These are phyloP conservation scores for Drosophila eohydei DNA, from an alignment of 2,888 invertebrate genomes.

Conservation along the genomic window DNA sequence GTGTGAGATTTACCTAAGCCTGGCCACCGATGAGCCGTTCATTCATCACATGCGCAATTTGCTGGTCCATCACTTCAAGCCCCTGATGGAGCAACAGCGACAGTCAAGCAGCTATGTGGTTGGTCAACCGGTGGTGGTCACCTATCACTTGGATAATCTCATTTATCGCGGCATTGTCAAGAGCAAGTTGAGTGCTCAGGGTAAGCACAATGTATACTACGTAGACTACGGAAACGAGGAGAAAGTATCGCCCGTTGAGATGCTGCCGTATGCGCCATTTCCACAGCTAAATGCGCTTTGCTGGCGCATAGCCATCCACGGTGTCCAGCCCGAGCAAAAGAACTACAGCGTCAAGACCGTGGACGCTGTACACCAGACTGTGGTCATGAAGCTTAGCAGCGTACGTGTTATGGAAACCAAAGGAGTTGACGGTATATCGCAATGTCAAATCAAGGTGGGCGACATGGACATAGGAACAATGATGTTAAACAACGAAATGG, in stretches of 20 bases:
- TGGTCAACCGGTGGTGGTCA: constrained; percentile 89
- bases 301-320: constrained; percentile 87
- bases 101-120: constrained; percentile 26
- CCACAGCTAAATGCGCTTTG: constrained; percentile 89
- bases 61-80: constrained; percentile 85
- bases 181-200: constrained; percentile 38
- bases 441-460: constrained; percentile 72
- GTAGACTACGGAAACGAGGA: constrained; percentile 94
- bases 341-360: constrained; percentile 86
- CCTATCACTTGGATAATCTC: constrained; percentile 87
- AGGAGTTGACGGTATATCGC: constrained; percentile 21
- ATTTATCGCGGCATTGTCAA: constrained; percentile 89
- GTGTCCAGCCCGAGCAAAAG: constrained; percentile 85
- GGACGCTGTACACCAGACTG: constrained; percentile 87
- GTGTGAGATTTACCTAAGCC: constrained; percentile 85
- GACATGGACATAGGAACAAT: constrained; percentile 68
- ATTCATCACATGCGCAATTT: constrained; percentile 86
- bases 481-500: constrained; percentile 62
- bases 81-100: constrained; percentile 17
- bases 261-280: constrained; percentile 88
- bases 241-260: constrained; percentile 86
- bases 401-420: constrained; percentile 81
- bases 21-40: constrained; percentile 76
- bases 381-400: constrained; percentile 87
- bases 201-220: constrained; percentile 87